Conservation (phyloP, 2,113 vertebrate genomes). For the Plecturocebus donacophilus region DNA sequence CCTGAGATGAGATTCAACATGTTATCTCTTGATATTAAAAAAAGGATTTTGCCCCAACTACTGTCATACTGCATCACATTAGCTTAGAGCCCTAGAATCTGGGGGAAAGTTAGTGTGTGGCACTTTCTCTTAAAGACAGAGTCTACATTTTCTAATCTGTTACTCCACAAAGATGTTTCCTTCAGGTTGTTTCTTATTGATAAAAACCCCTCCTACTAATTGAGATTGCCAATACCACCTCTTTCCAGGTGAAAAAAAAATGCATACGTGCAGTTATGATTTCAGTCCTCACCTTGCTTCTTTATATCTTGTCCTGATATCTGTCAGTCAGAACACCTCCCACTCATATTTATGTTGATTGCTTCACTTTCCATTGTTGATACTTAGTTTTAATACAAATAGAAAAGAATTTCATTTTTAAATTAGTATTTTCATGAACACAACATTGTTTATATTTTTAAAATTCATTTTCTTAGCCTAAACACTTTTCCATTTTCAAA, state of each 20-base stretch:
- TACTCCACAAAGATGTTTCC: not conserved
- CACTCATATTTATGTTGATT: not conserved
- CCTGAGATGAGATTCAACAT: constrained; percentile 50
- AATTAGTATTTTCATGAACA: not conserved
- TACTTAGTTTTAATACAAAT: not conserved
- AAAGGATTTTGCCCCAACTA: constrained; percentile 45
- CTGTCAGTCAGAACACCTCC: not conserved
- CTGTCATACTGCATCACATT: not conserved
- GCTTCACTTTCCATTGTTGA: not conserved
- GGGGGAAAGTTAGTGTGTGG: not conserved
- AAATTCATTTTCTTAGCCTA: not conserved
- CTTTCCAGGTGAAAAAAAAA: not conserved
- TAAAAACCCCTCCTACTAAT: not conserved
- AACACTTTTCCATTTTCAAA: not conserved
- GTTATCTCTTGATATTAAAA: not conserved
- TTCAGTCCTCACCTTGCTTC: not conserved
- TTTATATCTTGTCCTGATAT: not conserved
- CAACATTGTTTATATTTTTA: not conserved
- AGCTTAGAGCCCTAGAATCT: not conserved
- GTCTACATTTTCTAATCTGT: not conserved
- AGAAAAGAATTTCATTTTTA: not conserved
- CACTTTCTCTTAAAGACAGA: not conserved
- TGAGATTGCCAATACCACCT: not conserved
- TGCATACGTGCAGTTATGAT: not conserved
- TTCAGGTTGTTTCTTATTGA: not conserved